Conservation (phyloP, 2,888 invertebrate species). For the Julus scandinavius region DNA sequence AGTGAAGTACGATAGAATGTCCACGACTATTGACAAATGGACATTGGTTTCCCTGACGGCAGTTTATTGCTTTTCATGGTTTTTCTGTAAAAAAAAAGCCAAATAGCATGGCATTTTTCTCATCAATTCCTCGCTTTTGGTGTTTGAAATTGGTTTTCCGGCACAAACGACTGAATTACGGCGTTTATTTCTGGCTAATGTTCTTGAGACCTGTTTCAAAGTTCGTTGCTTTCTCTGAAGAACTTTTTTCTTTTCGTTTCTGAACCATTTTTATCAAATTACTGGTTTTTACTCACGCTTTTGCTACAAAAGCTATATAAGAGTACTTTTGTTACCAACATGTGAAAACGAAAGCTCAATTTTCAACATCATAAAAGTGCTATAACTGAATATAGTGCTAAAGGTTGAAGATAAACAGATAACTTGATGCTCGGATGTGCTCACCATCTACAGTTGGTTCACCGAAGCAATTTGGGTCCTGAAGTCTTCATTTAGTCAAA, state of each 20-base stretch:
- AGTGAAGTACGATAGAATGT: not conserved
- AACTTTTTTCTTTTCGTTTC: not conserved
- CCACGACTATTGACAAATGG: not conserved
- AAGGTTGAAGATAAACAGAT: not conserved
- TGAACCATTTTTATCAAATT: not conserved
- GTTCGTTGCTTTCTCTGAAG: not conserved
- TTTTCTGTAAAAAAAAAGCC: not conserved
- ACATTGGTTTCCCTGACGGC: not conserved
- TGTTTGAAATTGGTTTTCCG: conserved; percentile 23
- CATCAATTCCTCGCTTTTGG: not conserved
- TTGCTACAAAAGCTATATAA: not conserved
- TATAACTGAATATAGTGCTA: not conserved
- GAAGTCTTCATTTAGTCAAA: not conserved
- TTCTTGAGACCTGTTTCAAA: not conserved
- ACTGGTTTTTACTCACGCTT: not conserved
- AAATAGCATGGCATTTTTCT: conserved; percentile 13
- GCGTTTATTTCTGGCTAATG: not conserved
- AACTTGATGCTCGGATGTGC: not conserved
- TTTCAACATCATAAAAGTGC: conserved; percentile 20
- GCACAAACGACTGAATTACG: not conserved
- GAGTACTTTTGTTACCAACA: not conserved
- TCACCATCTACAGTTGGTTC: not conserved
- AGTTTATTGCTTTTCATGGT: conserved; percentile 27
- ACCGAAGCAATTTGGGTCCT: not conserved
- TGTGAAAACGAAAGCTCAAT: not conserved